phyloP scores from a whole-genome alignment of 2,888 invertebrate species.

The Bembecia ichneumoniformis region DNA sequence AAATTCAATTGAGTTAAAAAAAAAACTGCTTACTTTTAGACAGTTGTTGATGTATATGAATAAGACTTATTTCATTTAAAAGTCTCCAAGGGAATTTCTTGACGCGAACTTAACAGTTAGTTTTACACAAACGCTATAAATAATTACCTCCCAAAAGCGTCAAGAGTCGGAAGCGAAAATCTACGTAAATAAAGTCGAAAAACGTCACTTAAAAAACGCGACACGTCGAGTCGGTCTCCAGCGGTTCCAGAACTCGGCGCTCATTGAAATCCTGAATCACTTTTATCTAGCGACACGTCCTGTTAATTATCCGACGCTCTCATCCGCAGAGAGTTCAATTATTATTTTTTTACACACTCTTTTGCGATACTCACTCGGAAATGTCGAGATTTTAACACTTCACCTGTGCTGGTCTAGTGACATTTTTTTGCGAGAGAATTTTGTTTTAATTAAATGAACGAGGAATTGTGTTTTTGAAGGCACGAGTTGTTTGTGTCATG shows the following conservation, averaged over 20 bases:
- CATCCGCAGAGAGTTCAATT: slow-evolving; percentile 62
- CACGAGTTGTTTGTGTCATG: slow-evolving; percentile 19
- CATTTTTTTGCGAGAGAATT: slow-evolving; percentile 43
- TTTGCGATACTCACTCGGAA: slow-evolving; percentile 62
- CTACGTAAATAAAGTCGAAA: slow-evolving; percentile 26
- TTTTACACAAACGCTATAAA: slow-evolving; percentile 16
- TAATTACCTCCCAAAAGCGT: slow-evolving; percentile 36
- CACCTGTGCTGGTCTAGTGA: slow-evolving; percentile 58
- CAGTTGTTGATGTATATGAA: too few relatives aligned
- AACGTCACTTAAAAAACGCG: slow-evolving; percentile 37
- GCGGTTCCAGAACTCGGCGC: slow-evolving; percentile 43
- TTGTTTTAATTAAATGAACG: slow-evolving; percentile 64
- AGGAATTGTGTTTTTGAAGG: slow-evolving; percentile 39
- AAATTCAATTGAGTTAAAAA: too few relatives aligned
- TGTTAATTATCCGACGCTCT: slow-evolving; percentile 69
- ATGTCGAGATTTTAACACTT: slow-evolving; percentile 70
- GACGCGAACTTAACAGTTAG: background rate
- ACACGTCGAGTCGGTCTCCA: slow-evolving; percentile 35
- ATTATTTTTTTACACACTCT: slow-evolving; percentile 63
- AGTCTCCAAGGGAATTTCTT: background rate
- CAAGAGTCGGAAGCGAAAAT: slow-evolving; percentile 24
- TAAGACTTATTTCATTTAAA: too few relatives aligned
- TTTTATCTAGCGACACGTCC: slow-evolving; percentile 68
- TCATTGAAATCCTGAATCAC: slow-evolving; percentile 61
- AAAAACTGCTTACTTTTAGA: too few relatives aligned